Base-by-base conservation (phyloP, 2,888 invertebrate genomes). In the Sceliomorpha sp. region DNA sequence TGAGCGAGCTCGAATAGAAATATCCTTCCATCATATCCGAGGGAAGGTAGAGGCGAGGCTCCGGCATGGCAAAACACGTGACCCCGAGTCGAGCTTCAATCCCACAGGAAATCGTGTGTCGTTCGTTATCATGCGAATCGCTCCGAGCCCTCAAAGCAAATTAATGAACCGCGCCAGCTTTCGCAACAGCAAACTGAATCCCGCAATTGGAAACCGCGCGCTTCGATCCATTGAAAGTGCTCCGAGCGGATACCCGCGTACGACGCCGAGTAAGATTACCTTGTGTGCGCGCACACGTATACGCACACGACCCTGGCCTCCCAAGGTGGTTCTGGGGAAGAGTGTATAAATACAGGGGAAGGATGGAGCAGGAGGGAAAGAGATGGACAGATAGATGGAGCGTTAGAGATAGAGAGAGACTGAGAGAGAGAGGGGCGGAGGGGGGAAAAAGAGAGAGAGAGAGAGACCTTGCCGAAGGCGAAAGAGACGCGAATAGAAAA, bases 91-190 rank as follows among this genome's bases (percentile, higher is more conserved):
- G 36, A 10, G 48, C 48, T 62, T 69, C 58, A 69, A 69, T 69
- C 62, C 58, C 51, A 15, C n/a, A 51, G 62, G 58, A 63, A 40
- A 42, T 53, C 62, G 62, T 26, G 63, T 42, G 58, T 69, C 58
- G 55, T 14, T 59, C 44, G 45, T 58, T 56, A 69, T 63, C 59
- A 36, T 15, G 36, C 55, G 59, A 56, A 50, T 62, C 68, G 36
- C 62, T 44, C 51, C n/a, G 29, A 44, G 32, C 40, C 40, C 29
- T 70, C 64, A 70, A 70, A 70, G 64, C 64, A 50, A 70, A 70
- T 70, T 59, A 70, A 70, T 64, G 70, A 70, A 64, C 59, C 70
- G 47, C 63, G 48, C 63, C 14, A 32, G 50, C 64, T 53, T 63
- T 53, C 51, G 51, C 44, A 47, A 56, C 62, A 39, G 34, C 51